Conservation (phyloP, 1,140 invertebrate species). For the Bombus superbus region DNA sequence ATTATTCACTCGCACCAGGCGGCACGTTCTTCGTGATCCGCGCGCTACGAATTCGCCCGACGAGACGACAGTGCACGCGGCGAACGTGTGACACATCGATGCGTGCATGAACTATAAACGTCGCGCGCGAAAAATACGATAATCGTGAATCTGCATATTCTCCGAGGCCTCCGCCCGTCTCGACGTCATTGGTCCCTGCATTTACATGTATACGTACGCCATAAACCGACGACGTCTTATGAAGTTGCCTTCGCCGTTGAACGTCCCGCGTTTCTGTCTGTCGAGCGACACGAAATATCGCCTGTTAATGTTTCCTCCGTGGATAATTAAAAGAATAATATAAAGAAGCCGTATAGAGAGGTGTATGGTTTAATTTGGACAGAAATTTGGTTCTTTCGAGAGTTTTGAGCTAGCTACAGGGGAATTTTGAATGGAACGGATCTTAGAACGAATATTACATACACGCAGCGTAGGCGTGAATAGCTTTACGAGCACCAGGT, state of each 20-base stretch:
- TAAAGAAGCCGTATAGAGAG: background rate
- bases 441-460: background rate
- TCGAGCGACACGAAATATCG: background rate
- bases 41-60: constrained; percentile 12
- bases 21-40: background rate
- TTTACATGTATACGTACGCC: constrained; percentile 25
- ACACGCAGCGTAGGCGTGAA: background rate
- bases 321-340: background rate
- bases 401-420: background rate
- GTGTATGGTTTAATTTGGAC: background rate
- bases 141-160: constrained; percentile 49
- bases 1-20: constrained; percentile 25
- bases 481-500: background rate
- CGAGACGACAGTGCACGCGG: background rate
- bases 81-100: constrained; percentile 38
- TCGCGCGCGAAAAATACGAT: constrained; percentile 50
- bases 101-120: constrained; percentile 50
- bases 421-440: no score
- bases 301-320: background rate
- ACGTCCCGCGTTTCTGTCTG: no score
- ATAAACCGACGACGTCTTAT: constrained; percentile 38
- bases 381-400: no score
- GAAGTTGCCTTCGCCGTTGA: background rate
- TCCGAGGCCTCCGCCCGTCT: background rate
- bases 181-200: constrained; percentile 29